phyloP scores from a whole-genome alignment of 2,888 invertebrate genomes.

The Mesochorus sp. region DNA sequence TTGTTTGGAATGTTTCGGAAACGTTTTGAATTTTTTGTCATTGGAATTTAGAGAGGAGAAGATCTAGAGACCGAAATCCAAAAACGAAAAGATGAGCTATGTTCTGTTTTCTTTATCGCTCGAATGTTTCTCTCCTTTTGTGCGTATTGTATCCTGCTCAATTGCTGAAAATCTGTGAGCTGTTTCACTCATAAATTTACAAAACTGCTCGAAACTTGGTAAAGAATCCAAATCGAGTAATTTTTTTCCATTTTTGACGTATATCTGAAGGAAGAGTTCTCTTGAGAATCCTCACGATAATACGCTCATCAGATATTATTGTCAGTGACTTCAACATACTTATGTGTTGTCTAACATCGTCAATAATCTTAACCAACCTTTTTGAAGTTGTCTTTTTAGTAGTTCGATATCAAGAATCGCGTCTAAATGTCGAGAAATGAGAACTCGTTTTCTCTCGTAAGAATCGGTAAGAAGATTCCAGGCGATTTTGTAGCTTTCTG shows the following conservation, averaged over 20 bases:
- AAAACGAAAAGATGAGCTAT: conserved; percentile 36
- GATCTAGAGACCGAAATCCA: background rate
- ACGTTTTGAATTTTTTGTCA: too few relatives aligned
- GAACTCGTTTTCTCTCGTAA: conserved; percentile 48
- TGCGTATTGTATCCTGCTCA: conserved; percentile 16
- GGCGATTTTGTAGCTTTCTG: conserved; percentile 45
- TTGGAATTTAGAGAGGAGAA: too few relatives aligned
- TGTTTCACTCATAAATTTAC: conserved; percentile 35
- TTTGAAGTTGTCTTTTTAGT: background rate
- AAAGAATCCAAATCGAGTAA: conserved; percentile 8
- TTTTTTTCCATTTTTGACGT: conserved; percentile 30
- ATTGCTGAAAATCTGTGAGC: conserved; percentile 25
- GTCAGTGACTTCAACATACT: conserved; percentile 60
- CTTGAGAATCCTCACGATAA: conserved; percentile 36
- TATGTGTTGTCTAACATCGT: conserved; percentile 60
- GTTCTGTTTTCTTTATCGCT: conserved; percentile 4
- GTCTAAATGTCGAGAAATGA: conserved; percentile 53
- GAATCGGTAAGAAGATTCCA: conserved; percentile 26
- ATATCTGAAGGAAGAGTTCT: conserved; percentile 24
- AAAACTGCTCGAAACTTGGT: conserved; percentile 39
- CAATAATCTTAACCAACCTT: conserved; percentile 22
- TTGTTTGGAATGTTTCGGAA: too few relatives aligned
- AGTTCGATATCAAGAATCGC: conserved; percentile 37
- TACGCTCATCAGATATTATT: conserved; percentile 34
- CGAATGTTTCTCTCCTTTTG: conserved; percentile 3